A percentile compares a stretch with the other conserved stretches of the same genome.
These are phyloP conservation scores for Falco novaeseelandiae DNA, from an alignment of 2,797 vertebrate species.

Conservation along the genomic window DNA sequence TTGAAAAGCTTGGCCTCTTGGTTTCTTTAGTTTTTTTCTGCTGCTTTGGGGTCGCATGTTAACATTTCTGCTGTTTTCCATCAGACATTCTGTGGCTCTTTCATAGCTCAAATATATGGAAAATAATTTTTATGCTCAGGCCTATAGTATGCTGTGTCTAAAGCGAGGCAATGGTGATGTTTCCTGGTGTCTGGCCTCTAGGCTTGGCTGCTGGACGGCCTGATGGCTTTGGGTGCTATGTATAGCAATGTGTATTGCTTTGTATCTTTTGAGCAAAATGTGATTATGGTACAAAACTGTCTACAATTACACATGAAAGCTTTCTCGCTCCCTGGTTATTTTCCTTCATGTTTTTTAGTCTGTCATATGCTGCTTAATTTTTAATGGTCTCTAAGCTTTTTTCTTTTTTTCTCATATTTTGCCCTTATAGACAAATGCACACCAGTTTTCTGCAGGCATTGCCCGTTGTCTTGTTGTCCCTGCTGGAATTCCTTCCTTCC, in stretches of 20 bases:
- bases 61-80: not conserved
- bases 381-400: not conserved
- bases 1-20: not conserved
- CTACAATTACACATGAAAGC: not conserved
- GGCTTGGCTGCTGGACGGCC: not conserved
- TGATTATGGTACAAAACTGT: not conserved
- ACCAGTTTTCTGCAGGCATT: not conserved
- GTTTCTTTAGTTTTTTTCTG: not conserved
- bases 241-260: no score
- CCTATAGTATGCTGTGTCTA: not conserved
- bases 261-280: not conserved
- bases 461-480: fast-evolving
- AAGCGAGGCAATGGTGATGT: fast-evolving
- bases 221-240: not conserved
- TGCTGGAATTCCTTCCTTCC: not conserved
- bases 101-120: not conserved
- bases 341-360: not conserved
- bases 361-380: not conserved
- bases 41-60: not conserved
- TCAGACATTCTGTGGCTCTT: not conserved
- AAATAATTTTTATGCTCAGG: not conserved
- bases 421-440: not conserved
- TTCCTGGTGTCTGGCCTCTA: not conserved
- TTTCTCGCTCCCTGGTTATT: not conserved
- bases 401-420: fast-evolving